Evolutionary conservation across 2,888 invertebrate genomes (phyloP).

Genomic region (Xestia c-nigrum): DNA sequence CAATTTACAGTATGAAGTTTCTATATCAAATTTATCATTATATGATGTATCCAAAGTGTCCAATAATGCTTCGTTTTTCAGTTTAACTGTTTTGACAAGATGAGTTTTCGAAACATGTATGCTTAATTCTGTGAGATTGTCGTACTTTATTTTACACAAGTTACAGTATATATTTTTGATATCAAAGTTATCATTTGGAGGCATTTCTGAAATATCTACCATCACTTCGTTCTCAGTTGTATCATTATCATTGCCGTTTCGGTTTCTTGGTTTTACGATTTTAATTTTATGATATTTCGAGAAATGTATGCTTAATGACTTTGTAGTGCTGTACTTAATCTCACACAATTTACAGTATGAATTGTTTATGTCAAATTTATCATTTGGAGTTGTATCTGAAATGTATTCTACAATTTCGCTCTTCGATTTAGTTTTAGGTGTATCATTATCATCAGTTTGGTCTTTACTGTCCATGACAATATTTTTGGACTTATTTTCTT

Average conservation of each 20-base stretch:
- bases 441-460: conserved; percentile 5
- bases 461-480: conserved; percentile 15
- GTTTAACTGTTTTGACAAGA: conserved; percentile 68
- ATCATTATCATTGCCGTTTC: conserved; percentile 8
- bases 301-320: conserved; percentile 76
- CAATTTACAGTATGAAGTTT: conserved; percentile 76
- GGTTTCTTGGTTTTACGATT: conserved; percentile 63
- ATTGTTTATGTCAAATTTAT: conserved; percentile 74
- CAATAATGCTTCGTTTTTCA: conserved; percentile 25
- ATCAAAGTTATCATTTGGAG: conserved; percentile 68
- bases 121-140: conserved; percentile 68
- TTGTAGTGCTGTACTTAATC: conserved; percentile 69
- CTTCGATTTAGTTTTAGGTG: conserved; percentile 9
- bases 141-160: conserved; percentile 77
- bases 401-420: conserved; percentile 6
- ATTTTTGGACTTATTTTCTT: conserved; percentile 22
- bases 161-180: conserved; percentile 76
- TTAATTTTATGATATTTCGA: conserved; percentile 71
- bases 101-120: conserved; percentile 76
- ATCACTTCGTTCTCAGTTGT: conserved; percentile 1
- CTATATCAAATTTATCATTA: conserved; percentile 71
- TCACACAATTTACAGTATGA: conserved; percentile 79
- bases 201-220: conserved; percentile 18
- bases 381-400: conserved; percentile 13
- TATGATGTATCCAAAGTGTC: conserved; percentile 4